phyloP scores from a whole-genome alignment of 2,113 vertebrate species.

The Prunella himalayana region DNA sequence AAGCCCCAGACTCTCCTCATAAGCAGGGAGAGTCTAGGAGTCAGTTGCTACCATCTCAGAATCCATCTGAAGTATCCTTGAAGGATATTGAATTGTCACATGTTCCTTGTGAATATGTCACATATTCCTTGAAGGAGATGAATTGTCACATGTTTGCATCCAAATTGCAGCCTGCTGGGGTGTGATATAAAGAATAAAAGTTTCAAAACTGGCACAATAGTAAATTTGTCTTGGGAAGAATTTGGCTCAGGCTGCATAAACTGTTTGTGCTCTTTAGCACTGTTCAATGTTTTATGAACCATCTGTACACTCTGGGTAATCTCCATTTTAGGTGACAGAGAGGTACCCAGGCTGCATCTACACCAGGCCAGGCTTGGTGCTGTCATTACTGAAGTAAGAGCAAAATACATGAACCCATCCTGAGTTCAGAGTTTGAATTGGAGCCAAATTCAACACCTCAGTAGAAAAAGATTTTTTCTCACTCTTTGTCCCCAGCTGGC shows the following conservation, averaged over 20 bases:
- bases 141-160: not conserved
- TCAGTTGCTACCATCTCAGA: not conserved
- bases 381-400: not conserved
- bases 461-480: not conserved
- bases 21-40: not conserved
- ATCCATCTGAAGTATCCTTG: not conserved
- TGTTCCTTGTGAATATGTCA: not conserved
- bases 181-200: not conserved
- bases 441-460: not conserved
- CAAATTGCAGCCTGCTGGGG: not conserved
- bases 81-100: not conserved
- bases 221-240: not conserved
- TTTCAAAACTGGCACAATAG: not conserved
- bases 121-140: not conserved
- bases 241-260: not conserved
- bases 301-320: not conserved
- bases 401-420: not conserved
- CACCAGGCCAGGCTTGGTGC: not conserved
- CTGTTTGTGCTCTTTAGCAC: not conserved
- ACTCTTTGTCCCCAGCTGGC: not conserved
- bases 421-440: not conserved
- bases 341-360: not conserved
- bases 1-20: not conserved
- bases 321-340: not conserved
- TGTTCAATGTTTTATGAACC: not conserved